These are phyloP conservation scores for Pelodytes ibericus DNA, from an alignment of 2,797 vertebrate genomes.

Conservation along the genomic window DNA sequence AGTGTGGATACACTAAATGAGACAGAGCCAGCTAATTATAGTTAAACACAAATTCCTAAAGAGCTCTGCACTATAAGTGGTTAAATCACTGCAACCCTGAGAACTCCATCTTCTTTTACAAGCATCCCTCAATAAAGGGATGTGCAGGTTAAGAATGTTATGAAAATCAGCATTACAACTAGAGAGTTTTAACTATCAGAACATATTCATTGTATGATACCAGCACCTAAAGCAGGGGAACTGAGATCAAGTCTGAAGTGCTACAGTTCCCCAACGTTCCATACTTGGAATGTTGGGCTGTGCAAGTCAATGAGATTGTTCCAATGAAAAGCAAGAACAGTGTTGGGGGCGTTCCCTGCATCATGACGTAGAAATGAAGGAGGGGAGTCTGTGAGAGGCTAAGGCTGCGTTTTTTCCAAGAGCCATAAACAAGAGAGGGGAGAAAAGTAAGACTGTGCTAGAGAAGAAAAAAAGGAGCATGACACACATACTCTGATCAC, in stretches of 20 bases:
- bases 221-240: neutral
- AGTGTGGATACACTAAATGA: too few relatives aligned
- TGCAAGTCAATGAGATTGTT: neutral
- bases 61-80: too few relatives aligned
- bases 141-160: too few relatives aligned
- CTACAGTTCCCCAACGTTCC: constrained; percentile 15
- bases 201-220: too few relatives aligned
- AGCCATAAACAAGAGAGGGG: constrained; percentile 48
- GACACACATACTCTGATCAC: constrained; percentile 23
- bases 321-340: constrained; percentile 17
- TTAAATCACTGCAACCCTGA: too few relatives aligned
- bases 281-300: constrained; percentile 36
- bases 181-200: neutral
- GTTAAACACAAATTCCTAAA: too few relatives aligned
- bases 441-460: constrained; percentile 36
- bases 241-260: neutral
- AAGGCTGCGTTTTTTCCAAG: constrained; percentile 26
- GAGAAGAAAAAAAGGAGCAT: constrained; percentile 26
- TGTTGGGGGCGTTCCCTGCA: constrained; percentile 9
- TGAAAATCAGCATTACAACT: neutral
- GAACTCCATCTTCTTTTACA: too few relatives aligned
- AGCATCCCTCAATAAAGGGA: too few relatives aligned
- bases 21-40: too few relatives aligned
- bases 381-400: constrained; percentile 32
- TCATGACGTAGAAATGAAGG: constrained; percentile 12